These are phyloP conservation scores for Merodon equestris DNA, from an alignment of 2,888 invertebrate species.

Conservation along the genomic window DNA sequence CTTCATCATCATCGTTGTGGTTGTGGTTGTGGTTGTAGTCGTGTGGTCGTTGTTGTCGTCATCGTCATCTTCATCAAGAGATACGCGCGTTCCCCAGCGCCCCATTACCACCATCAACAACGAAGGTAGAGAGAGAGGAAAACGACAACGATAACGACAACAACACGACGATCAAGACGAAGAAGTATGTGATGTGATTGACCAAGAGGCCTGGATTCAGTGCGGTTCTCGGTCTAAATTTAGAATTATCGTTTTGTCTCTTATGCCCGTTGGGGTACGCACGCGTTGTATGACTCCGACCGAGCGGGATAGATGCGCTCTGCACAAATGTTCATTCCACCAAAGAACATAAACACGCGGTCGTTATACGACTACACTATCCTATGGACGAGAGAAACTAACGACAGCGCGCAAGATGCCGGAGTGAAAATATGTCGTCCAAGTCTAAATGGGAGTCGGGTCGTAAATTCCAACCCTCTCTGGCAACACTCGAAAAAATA, in stretches of 20 bases:
- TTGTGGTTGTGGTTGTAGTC: too few relatives aligned
- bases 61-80: slow-evolving; percentile 36
- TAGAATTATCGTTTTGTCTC: slow-evolving; percentile 58
- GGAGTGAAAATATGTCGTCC: slow-evolving; percentile 56
- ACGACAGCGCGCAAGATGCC: background rate
- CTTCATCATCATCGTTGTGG: too few relatives aligned
- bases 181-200: slow-evolving; percentile 58
- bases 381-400: slow-evolving; percentile 12
- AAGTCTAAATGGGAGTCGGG: slow-evolving; percentile 54
- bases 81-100: slow-evolving; percentile 31
- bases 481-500: slow-evolving; percentile 2
- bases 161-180: background rate
- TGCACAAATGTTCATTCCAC: slow-evolving; percentile 33
- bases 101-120: slow-evolving; percentile 18
- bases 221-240: slow-evolving; percentile 52
- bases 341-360: slow-evolving; percentile 33
- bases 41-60: too few relatives aligned
- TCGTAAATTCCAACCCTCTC: slow-evolving; percentile 60
- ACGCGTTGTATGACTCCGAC: slow-evolving; percentile 6
- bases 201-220: slow-evolving; percentile 67
- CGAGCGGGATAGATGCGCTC: slow-evolving; percentile 32
- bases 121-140: too few relatives aligned
- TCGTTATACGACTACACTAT: too few relatives aligned
- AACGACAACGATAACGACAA: too few relatives aligned
- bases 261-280: slow-evolving; percentile 9